Base-by-base conservation (phyloP, 2,888 invertebrate species). In the Drosophila suboccidentalis region DNA sequence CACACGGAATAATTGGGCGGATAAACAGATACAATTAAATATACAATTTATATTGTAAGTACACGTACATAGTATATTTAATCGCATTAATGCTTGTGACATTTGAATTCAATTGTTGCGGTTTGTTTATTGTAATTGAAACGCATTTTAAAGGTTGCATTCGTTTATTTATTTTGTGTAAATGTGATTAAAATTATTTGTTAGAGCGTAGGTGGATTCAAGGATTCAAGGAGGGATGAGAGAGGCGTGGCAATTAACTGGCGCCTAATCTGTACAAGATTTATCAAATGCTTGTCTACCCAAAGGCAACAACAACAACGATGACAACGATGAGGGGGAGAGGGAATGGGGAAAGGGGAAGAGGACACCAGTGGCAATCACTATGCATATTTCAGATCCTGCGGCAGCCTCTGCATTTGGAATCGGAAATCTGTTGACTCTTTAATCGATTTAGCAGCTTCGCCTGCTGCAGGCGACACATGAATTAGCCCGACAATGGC, bases 401-500 rank as follows among this genome's bases (percentile, higher is more conserved):
- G 60, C 49, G 73, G 66, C 68, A n/a, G 46, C 41, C 10, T 61
- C 58, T 39, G 50, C 67, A 63, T 61, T 77, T 39, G 22, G 47
- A 49, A 63, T 36, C 41, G 44, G 62, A 36, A 70, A 63, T 75
- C 66, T 78, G 80, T 80, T 75, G 88, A 87, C 83, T 83, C 79
- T 88, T 86, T 83, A 87, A 89, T 81, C 87, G 87, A 86, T 81
- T 88, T 79, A 78, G 75, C 73, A 70, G 86, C 68, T 49, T 54
- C 62, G 59, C 39, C 66, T 85, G 77, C 87, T 87, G 87, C 82
- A 81, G 65, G 65, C 90, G 87, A 87, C 87, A 87, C 89, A 83
- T 83, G 90, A 87, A 89, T 87, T 87, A 87, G 87, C 90, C 80
- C 72, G 66, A 87, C 86, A 89, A 87, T 89, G 55, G 60, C 63